phyloP scores from a whole-genome alignment of 2,888 invertebrate genomes.

The Phragmatobia fuliginosa region DNA sequence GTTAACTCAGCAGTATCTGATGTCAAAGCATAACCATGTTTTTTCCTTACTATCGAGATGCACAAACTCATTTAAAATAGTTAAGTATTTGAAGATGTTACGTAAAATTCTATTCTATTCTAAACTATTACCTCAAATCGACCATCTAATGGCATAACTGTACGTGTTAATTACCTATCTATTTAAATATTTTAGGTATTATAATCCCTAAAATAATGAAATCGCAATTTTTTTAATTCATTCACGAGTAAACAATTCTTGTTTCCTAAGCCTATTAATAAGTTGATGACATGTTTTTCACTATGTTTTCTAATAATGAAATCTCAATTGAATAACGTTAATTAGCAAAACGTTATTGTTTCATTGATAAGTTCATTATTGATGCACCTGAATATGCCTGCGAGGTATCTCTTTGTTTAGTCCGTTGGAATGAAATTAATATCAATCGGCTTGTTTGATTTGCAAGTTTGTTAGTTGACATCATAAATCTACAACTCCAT shows the following conservation, averaged over 20 bases:
- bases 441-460: not conserved
- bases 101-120: too few species aligned
- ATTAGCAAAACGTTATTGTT: not conserved
- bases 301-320: too few species aligned
- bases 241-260: too few species aligned
- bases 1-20: not conserved
- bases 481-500: constrained; percentile 9
- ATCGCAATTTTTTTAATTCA: too few species aligned
- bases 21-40: not conserved
- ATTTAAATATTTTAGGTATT: too few species aligned
- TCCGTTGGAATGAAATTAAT: not conserved
- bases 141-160: too few species aligned
- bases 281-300: too few species aligned
- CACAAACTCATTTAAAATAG: not conserved
- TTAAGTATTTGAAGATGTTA: too few species aligned
- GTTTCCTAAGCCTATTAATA: too few species aligned
- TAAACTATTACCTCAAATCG: too few species aligned
- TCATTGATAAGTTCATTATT: not conserved
- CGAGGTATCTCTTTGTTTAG: not conserved
- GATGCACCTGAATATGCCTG: not conserved
- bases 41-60: not conserved
- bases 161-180: too few species aligned
- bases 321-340: not conserved
- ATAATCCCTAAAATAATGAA: too few species aligned
- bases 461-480: constrained; percentile 11